Conservation (phyloP, 2,113 vertebrate species). For the Tricholaema leucomelas region DNA sequence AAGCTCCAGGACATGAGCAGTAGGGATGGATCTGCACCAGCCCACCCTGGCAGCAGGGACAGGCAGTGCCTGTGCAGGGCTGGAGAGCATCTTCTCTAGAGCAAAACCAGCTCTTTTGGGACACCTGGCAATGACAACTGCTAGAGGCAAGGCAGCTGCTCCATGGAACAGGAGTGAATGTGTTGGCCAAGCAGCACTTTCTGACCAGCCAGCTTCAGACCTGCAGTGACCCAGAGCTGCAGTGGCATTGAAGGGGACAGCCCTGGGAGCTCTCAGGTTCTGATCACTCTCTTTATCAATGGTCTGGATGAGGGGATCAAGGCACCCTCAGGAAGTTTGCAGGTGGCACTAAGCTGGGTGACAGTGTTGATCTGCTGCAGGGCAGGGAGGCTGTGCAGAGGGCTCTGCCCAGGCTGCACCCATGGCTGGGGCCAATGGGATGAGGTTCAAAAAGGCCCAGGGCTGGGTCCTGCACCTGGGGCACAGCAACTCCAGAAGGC, state of each 20-base stretch:
- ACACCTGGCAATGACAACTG: background rate
- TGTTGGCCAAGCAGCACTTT: background rate
- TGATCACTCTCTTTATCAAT: no score
- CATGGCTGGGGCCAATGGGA: no score
- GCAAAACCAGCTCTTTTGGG: background rate
- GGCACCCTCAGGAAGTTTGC: no score
- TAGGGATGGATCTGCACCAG: fast-evolving
- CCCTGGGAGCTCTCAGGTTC: background rate
- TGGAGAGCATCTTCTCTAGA: background rate
- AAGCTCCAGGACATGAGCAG: background rate
- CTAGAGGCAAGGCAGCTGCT: background rate
- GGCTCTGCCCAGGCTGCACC: no score
- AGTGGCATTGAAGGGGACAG: background rate
- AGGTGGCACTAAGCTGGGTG: no score
- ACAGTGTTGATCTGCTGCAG: no score
- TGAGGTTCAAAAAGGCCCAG: no score
- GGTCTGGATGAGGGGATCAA: no score
- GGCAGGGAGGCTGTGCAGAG: no score
- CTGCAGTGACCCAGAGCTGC: background rate
- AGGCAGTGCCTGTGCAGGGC: fast-evolving
- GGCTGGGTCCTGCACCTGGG: no score
- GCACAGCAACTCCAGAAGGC: no score
- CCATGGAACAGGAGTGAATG: fast-evolving
- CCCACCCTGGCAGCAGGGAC: background rate
- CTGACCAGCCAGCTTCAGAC: background rate